These are phyloP conservation scores for Haemorhous mexicanus DNA, from an alignment of 2,113 vertebrate species.

Conservation along the genomic window DNA sequence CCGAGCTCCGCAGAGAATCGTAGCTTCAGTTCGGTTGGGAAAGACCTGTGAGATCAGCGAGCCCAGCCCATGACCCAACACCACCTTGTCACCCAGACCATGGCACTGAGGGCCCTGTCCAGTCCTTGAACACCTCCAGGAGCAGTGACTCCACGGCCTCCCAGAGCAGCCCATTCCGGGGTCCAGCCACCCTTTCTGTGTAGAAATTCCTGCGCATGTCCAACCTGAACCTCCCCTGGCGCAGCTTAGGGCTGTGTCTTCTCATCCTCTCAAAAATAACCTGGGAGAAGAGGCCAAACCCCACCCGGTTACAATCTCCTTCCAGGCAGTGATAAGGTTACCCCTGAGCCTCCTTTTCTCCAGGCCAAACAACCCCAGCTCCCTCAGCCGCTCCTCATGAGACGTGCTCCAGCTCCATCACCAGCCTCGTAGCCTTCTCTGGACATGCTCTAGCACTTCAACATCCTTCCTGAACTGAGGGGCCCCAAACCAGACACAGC, in stretches of 20 bases:
- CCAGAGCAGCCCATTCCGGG: not conserved
- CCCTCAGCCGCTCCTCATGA: not conserved
- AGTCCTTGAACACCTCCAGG: not conserved
- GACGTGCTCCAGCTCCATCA: not conserved
- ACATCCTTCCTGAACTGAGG: not conserved
- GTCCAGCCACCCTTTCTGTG: not conserved
- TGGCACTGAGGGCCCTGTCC: not conserved
- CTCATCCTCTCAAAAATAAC: no score
- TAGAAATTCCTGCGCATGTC: not conserved
- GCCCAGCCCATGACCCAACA: not conserved
- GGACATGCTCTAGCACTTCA: not conserved
- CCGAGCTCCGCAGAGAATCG: fast-evolving
- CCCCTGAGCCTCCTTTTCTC: not conserved
- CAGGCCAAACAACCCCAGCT: not conserved
- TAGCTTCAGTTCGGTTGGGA: fast-evolving
- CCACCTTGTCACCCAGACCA: not conserved
- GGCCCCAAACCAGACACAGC: not conserved
- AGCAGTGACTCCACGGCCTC: not conserved
- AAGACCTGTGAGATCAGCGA: not conserved
- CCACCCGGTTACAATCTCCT: not conserved
- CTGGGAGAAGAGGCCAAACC: not conserved
- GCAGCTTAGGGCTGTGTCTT: not conserved
- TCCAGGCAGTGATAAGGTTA: no score
- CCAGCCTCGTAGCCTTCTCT: fast-evolving
- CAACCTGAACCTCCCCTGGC: not conserved